These are phyloP conservation scores for Magallana nippona DNA, from an alignment of 2,888 invertebrate genomes.

Conservation along the genomic window DNA sequence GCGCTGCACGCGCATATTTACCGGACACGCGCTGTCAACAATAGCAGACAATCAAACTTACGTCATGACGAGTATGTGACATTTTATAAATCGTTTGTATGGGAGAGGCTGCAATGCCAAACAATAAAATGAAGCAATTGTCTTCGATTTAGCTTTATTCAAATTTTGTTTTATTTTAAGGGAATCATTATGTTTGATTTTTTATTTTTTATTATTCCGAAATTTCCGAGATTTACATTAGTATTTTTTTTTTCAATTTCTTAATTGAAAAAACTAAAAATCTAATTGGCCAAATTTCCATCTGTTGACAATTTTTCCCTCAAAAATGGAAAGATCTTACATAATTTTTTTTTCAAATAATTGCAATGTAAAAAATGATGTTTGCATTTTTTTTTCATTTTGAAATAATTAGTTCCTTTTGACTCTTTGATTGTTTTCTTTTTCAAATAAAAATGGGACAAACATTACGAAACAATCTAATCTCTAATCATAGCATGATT, in stretches of 20 bases:
- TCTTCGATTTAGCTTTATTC: background rate
- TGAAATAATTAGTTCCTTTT: background rate
- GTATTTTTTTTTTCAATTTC: background rate
- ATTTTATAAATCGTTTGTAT: slow-evolving; percentile 14
- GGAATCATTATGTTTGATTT: background rate
- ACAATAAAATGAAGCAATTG: too few species aligned
- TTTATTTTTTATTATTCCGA: background rate
- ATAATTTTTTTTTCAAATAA: background rate
- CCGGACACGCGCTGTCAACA: background rate
- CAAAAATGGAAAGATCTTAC: too few species aligned
- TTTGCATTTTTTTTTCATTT: background rate
- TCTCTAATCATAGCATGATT: background rate
- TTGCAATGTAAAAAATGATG: background rate
- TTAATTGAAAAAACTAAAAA: background rate
- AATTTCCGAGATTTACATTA: background rate
- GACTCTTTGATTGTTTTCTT: slow-evolving; percentile 1
- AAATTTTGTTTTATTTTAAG: background rate
- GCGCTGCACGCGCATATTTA: background rate
- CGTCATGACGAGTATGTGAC: background rate
- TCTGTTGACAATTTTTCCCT: too few species aligned
- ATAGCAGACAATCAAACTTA: background rate
- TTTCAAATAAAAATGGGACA: background rate
- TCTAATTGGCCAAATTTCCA: background rate
- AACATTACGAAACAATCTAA: background rate
- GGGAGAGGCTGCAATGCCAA: background rate